phyloP scores from a whole-genome alignment of 2,113 vertebrate genomes.

The Rhea pennata region DNA sequence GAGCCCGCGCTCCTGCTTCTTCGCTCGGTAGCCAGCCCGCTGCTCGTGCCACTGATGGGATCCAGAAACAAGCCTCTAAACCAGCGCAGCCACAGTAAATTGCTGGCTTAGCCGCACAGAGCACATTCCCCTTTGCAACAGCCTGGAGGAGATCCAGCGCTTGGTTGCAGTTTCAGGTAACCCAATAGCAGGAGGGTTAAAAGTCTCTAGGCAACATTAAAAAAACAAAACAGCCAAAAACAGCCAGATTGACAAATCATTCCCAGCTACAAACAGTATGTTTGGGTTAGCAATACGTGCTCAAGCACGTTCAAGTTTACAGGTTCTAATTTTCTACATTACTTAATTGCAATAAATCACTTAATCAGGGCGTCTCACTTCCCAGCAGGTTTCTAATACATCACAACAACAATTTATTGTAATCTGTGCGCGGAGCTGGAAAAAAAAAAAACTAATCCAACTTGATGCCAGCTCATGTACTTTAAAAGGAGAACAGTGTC shows the following conservation, averaged over 20 bases:
- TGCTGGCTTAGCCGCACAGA: neutral
- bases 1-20: too few species aligned
- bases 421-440: neutral
- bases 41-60: neutral
- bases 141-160: slow-evolving; percentile 24
- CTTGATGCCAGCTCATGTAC: neutral
- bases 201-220: slow-evolving; percentile 21
- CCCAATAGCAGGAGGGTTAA: neutral
- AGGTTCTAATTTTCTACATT: neutral
- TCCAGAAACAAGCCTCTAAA: neutral
- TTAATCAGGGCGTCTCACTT: neutral
- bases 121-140: neutral
- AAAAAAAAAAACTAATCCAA: neutral
- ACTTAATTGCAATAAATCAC: slow-evolving; percentile 19
- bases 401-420: neutral
- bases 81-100: accelerated
- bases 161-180: neutral
- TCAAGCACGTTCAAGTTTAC: neutral
- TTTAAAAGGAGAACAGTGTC: neutral
- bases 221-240: neutral
- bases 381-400: neutral
- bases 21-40: neutral
- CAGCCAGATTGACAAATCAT: neutral
- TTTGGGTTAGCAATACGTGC: neutral
- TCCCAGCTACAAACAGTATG: neutral